Conservation (phyloP, 92 coral and sea anemone genomes). For the Epizoanthus ramosus region DNA sequence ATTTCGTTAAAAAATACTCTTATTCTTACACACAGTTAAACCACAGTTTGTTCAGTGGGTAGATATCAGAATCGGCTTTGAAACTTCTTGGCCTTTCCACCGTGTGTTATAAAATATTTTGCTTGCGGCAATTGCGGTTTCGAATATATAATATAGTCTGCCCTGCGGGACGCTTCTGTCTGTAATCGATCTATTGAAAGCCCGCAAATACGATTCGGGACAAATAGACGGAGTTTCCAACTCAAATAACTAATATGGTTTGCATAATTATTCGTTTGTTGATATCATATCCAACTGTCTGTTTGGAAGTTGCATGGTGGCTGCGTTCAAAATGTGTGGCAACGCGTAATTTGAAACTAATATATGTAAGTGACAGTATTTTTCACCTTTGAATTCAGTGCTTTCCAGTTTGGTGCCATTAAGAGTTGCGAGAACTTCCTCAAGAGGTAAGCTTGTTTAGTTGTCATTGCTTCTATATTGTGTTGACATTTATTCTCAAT, state of each 20-base stretch:
- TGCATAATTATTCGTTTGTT: slow-evolving; percentile 7
- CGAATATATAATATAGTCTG: background rate
- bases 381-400: background rate
- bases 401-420: background rate
- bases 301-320: background rate
- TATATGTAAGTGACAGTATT: background rate
- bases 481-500: background rate
- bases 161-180: slow-evolving; percentile 13
- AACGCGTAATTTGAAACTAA: background rate
- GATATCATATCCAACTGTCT: slow-evolving; percentile 5
- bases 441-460: slow-evolving; percentile 14
- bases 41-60: too few species aligned
- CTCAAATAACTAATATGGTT: slow-evolving; percentile 12
- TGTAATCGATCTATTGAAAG: slow-evolving; percentile 13
- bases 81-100: too few species aligned
- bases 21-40: too few species aligned
- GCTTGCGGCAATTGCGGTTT: background rate
- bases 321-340: background rate
- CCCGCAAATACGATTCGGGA: slow-evolving; percentile 4
- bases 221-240: slow-evolving; percentile 12
- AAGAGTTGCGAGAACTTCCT: background rate
- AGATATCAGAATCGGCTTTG: too few species aligned
- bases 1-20: too few species aligned
- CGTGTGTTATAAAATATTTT: background rate
- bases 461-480: background rate